Percentiles rank a stretch among this genome's conserved stretches.
Conservation (phyloP, 2,113 vertebrate species). For the Phainopepla nitens region DNA sequence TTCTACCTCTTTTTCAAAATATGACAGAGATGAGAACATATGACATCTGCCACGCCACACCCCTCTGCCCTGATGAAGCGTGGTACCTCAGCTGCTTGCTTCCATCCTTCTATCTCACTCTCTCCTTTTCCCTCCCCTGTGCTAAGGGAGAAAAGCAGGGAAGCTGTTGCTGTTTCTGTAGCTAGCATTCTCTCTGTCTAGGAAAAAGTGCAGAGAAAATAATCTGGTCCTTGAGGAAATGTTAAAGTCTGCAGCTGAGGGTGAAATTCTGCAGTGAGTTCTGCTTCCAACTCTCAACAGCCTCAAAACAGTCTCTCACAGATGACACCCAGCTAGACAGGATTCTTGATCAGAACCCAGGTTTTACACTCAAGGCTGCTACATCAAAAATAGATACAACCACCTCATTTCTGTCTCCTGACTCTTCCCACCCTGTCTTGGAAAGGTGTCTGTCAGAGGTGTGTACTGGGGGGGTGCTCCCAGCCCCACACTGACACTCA, state of each 20-base stretch:
- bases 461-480: rapidly evolving
- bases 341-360: not conserved
- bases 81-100: not conserved
- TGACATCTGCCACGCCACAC: not conserved
- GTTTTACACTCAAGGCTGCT: not conserved
- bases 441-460: not conserved
- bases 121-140: not conserved
- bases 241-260: not conserved
- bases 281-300: not conserved
- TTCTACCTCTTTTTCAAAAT: not conserved
- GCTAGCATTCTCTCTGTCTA: not conserved
- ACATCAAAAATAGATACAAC: not conserved
- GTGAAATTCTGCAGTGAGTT: not conserved
- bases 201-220: not conserved
- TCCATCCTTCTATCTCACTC: not conserved
- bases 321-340: not conserved
- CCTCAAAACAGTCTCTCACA: not conserved
- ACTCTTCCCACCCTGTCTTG: not conserved
- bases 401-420: not conserved
- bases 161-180: not conserved
- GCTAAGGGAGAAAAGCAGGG: not conserved
- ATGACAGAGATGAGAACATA: not conserved
- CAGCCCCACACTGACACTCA: not conserved
- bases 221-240: not conserved
- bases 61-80: not conserved